Base-by-base conservation (phyloP, 2,888 invertebrate genomes). In the Thecocarcelia acutangulata region DNA sequence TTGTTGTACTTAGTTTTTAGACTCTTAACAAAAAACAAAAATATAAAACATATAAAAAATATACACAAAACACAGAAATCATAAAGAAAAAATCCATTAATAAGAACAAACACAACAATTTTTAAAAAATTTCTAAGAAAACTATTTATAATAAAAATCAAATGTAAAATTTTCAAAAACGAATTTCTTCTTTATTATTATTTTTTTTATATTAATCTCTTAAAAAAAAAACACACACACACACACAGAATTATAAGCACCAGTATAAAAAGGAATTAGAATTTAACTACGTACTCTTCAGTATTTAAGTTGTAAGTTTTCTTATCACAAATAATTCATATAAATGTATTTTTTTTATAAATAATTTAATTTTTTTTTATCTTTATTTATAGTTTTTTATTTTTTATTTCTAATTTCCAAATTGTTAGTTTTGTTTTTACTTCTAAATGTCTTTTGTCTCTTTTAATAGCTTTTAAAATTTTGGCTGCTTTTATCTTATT, bases 1-100 rank as follows among this genome's bases (percentile, higher is more conserved):
- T 78, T 82, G 82, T 82, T 82, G 82, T 82, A 82, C 82, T 82
- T 82, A 82, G 82, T 74, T 78, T 74, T 78, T 78, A 82, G 74
- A 63, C 44, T 59, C 59, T 63, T 63, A 77, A 54, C 12, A 56
- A 56, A 13, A 56, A 56, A n/a, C n/a, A n/a, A n/a, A 46, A 59
- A 40, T 48, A 54, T 33, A 13, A 56, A 50, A 61, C 11, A 74
- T 40, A 68, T 24, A 73, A 44, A 70, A 33, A 64, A 13, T 12
- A 40, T 42, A 17, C 64, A 42, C 61, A 63, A 72, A 61, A 42
- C 21, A 52, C 42, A 54, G 40, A 48, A 64, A n/a, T 19, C 40
- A 61, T 64, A 21, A 42, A 52, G 24, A 19, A 19, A 64, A 74
- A 48, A 37, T 61, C 54, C 37, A 61, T 37, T 59, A 13, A 72